These are phyloP conservation scores for Chamaetylas fuelleborni DNA, from an alignment of 2,113 vertebrate species.

Conservation along the genomic window DNA sequence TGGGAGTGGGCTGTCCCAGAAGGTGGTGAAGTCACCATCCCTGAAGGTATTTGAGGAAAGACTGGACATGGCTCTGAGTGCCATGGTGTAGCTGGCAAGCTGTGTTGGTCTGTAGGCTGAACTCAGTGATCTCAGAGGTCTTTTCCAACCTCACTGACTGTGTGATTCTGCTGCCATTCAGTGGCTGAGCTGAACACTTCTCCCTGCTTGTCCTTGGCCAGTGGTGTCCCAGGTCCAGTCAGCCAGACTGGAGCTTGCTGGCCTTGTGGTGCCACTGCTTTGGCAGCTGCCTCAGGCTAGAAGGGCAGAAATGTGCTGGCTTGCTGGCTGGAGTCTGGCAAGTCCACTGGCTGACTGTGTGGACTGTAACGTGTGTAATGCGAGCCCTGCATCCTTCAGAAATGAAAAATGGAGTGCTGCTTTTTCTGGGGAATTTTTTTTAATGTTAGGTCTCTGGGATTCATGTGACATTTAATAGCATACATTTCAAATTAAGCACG, in stretches of 20 bases:
- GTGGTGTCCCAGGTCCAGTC: neutral
- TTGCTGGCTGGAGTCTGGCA: neutral
- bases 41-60: neutral
- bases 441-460: neutral
- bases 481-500: neutral
- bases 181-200: neutral
- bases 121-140: neutral
- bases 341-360: neutral
- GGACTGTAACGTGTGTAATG: rapidly evolving
- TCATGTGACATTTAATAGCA: neutral
- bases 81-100: neutral
- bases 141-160: neutral
- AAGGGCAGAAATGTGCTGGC: neutral
- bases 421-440: neutral
- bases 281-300: neutral
- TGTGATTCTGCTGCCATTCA: neutral
- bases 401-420: neutral
- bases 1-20: neutral
- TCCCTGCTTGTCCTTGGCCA: rapidly evolving
- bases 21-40: neutral
- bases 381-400: neutral
- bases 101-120: neutral
- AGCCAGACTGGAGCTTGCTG: neutral
- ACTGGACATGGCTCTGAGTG: neutral
- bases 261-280: neutral